Evolutionary conservation across 2,113 vertebrate genomes (phyloP), one percentile per base, ranked within the genome.

Genomic region (Corydoras sp.): DNA sequence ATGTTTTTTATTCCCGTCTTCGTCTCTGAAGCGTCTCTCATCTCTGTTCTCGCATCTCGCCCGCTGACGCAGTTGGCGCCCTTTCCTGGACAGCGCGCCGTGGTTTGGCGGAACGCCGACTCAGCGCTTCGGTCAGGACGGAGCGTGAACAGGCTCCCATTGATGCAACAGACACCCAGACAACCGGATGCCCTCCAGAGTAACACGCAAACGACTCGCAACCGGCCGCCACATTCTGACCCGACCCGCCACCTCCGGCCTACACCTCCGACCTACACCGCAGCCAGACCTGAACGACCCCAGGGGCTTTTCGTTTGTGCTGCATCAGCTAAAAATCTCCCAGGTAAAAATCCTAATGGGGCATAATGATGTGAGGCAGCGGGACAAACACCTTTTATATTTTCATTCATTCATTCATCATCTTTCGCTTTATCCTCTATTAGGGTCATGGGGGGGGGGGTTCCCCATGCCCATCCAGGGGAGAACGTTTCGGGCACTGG

Each of bases 141-240:
- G 54, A 29, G 9, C 24, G 24, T 14, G 58, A 66, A 84, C 78
- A 85, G 77, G 70, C 43, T 0, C 9, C 56, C 71, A 79, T 79
- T 83, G 77, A 86, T 80, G 75, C 2, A 14, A 73, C 13, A 24
- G 63, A 78, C 54, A 53, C 59, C 11, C 6, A 71, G 67, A 69
- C 53, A 32, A 77, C 66, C 58, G 50, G 60, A 66, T 24, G 31
- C 61, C 50, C 72, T 29, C 71, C 54, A 30, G 74, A 48, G 60
- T 69, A 24, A 24, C 18, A 24, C 12, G 48, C 59, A 29, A 6
- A 72, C 29, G 9, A 74, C 59, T 61, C 32, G 48, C 86, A 3
- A 8, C 24, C 0, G 15, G 10, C 69, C 18, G 85, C 73, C 81
- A 89, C 2, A 88, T 89, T 83, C 82, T 50, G 30, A 80, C 71